phyloP scores from a whole-genome alignment of 2,113 vertebrate species.

The Illadopsis cleaveri region DNA sequence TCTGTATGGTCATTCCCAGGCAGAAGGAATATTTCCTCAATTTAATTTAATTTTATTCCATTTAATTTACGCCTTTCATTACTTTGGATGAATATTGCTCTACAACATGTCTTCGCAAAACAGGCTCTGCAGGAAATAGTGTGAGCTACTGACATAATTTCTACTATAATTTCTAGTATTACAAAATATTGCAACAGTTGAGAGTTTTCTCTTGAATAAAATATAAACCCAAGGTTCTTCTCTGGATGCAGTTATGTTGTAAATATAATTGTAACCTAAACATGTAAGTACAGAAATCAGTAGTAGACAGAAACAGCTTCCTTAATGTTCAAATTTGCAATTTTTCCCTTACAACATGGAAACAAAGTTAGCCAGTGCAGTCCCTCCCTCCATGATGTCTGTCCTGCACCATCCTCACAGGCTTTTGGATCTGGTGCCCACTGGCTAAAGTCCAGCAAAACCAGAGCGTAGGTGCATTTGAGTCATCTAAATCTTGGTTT shows the following conservation, averaged over 20 bases:
- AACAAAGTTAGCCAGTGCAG: background rate
- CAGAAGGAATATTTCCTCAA: conserved; percentile 35
- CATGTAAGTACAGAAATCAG: background rate
- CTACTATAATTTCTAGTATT: background rate
- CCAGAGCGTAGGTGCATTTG: background rate
- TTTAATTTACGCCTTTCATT: conserved; percentile 40
- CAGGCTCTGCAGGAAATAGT: background rate
- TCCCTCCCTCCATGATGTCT: background rate
- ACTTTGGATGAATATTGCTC: background rate
- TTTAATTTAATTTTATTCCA: background rate
- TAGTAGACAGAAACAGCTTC: background rate
- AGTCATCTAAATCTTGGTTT: background rate
- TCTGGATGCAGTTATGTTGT: background rate
- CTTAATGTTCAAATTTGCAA: background rate
- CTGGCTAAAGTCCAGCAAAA: background rate
- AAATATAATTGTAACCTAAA: background rate
- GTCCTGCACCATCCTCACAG: background rate
- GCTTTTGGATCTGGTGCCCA: background rate
- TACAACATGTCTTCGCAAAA: background rate
- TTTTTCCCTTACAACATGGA: conserved; percentile 33
- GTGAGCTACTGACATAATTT: background rate
- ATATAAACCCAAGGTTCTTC: background rate
- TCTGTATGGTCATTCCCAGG: background rate
- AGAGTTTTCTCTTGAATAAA: background rate
- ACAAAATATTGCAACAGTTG: background rate